These are phyloP conservation scores for Crotalus viridis DNA, from an alignment of 2,113 vertebrate species.

Conservation along the genomic window DNA sequence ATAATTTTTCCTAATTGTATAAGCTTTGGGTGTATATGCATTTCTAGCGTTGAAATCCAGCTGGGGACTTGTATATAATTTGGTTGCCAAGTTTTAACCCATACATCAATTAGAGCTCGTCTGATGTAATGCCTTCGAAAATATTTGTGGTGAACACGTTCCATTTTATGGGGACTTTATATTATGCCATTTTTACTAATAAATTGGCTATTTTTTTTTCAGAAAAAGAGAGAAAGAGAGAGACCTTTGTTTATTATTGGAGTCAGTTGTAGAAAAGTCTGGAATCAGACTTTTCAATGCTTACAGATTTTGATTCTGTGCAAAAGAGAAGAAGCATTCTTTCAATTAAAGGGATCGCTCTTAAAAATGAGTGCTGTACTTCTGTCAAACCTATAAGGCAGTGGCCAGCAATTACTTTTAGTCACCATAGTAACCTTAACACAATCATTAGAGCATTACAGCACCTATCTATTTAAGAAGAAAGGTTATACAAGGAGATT, in stretches of 20 bases:
- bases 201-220: background rate
- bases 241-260: background rate
- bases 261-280: background rate
- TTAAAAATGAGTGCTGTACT: background rate
- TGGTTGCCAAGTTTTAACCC: no score
- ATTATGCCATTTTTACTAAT: background rate
- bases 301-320: background rate
- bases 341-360: background rate
- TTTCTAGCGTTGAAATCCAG: no score
- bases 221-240: background rate
- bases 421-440: background rate
- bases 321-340: background rate
- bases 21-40: no score
- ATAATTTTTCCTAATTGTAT: no score
- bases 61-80: no score
- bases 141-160: background rate
- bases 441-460: background rate
- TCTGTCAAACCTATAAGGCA: background rate
- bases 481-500: background rate
- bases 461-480: background rate
- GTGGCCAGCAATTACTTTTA: background rate
- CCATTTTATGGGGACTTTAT: background rate
- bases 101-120: no score
- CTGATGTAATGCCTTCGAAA: no score
- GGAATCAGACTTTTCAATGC: background rate